These are phyloP conservation scores for Denticeps clupeoides DNA, from an alignment of 2,797 vertebrate species.

Conservation along the genomic window DNA sequence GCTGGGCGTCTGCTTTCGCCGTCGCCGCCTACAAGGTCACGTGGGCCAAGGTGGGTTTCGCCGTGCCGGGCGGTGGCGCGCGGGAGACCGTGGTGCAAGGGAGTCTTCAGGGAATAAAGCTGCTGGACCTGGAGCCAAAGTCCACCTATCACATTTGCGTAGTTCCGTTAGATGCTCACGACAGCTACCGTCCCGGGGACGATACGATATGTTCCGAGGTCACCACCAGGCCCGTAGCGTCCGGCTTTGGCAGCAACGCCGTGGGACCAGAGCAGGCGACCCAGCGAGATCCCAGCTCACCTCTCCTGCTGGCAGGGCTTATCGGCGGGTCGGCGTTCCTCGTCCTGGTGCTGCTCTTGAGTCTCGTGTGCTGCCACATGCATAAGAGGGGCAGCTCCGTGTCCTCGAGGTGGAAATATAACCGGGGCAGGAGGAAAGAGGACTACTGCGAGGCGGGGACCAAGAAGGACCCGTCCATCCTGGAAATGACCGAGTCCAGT, in stretches of 20 bases:
- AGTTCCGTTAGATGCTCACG: conserved; percentile 79
- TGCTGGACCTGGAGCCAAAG: conserved; percentile 74
- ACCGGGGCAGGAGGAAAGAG: conserved; percentile 82
- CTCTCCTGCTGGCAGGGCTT: conserved; percentile 73
- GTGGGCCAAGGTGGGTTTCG: conserved; percentile 87
- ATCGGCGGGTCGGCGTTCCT: conserved; percentile 84
- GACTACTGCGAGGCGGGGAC: conserved; percentile 91
- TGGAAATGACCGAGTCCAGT: conserved; percentile 96
- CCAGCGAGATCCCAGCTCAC: conserved; percentile 71
- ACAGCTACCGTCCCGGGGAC: conserved; percentile 71
- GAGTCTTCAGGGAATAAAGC: conserved; percentile 66
- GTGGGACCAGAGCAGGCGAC: conserved; percentile 78
- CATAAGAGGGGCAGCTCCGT: conserved; percentile 80
- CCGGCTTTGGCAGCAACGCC: conserved; percentile 67
- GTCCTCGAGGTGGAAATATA: conserved; percentile 89
- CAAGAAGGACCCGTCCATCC: conserved; percentile 93
- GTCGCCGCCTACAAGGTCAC: conserved; percentile 84
- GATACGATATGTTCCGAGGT: conserved; percentile 82
- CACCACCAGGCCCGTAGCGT: conserved; percentile 57
- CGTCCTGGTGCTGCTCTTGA: conserved; percentile 71
- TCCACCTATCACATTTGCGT: conserved; percentile 86
- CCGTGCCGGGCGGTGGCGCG: conserved; percentile 73
- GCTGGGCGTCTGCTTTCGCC: conserved; percentile 71
- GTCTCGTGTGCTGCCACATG: conserved; percentile 79
- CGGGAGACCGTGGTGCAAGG: conserved; percentile 79